phyloP scores from a whole-genome alignment of 2,888 invertebrate species.

The Amaurobius ferox region DNA sequence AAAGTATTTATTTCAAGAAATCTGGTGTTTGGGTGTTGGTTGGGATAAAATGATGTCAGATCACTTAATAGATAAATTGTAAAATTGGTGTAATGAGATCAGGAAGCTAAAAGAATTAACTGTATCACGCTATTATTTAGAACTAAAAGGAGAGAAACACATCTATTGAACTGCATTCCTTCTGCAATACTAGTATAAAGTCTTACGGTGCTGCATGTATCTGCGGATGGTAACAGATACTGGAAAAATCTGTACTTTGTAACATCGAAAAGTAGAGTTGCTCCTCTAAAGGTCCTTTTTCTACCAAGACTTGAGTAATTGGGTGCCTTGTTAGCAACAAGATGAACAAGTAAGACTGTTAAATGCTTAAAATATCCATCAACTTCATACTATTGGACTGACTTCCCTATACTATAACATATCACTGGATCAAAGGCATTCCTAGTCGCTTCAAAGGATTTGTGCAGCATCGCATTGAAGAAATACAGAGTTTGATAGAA shows the following conservation, averaged over 20 bases:
- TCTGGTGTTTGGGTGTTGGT: background rate
- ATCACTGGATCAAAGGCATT: slow-evolving; percentile 4
- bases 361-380: background rate
- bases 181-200: slow-evolving; percentile 11
- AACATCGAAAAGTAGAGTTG: slow-evolving; percentile 21
- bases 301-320: background rate
- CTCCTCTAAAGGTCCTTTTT: background rate
- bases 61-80: background rate
- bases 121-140: background rate
- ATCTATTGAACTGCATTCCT: background rate
- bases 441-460: background rate
- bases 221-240: background rate
- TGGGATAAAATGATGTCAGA: background rate
- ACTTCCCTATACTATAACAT: background rate
- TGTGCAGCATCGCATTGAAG: background rate
- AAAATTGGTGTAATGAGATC: background rate
- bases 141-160: background rate
- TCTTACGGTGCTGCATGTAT: background rate
- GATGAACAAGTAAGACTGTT: background rate
- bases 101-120: background rate
- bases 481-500: background rate
- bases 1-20: slow-evolving; percentile 23
- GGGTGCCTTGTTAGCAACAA: background rate
- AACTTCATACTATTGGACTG: too few species aligned
- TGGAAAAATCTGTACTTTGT: background rate